These are phyloP conservation scores for Nebria salina DNA, from an alignment of 2,888 invertebrate species.

Conservation along the genomic window DNA sequence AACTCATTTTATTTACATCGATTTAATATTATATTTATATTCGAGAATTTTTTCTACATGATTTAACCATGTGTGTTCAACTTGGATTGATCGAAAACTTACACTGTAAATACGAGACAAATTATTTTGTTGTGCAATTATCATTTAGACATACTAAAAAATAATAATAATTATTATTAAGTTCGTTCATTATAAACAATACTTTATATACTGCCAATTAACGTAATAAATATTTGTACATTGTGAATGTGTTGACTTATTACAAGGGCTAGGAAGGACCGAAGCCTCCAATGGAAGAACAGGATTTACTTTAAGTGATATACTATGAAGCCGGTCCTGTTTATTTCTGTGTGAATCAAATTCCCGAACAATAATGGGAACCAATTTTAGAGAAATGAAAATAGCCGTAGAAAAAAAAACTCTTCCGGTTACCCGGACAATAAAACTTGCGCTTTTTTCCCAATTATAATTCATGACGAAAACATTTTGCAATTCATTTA, in stretches of 20 bases:
- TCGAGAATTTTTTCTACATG: background rate
- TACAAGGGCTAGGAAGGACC: background rate
- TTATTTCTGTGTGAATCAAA: background rate
- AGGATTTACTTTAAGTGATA: background rate
- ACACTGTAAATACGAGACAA: slow-evolving; percentile 12
- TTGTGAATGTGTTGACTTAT: slow-evolving; percentile 49
- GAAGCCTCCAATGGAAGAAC: background rate
- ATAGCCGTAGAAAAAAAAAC: background rate
- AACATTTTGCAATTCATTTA: background rate
- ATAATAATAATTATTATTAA: background rate
- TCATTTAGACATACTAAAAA: background rate
- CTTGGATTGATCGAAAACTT: background rate
- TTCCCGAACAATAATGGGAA: background rate
- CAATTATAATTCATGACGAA: background rate
- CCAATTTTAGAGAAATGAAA: background rate
- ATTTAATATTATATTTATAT: background rate
- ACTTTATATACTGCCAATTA: slow-evolving; percentile 55
- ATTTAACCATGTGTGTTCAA: background rate
- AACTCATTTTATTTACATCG: background rate
- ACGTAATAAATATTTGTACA: slow-evolving; percentile 58
- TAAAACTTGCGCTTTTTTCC: background rate
- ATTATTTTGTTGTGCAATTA: slow-evolving; percentile 42
- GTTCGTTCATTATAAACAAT: background rate
- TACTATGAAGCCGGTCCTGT: background rate
- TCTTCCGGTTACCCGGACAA: background rate